Conservation (phyloP, 2,888 invertebrate genomes). For the Aphodius granarius region DNA sequence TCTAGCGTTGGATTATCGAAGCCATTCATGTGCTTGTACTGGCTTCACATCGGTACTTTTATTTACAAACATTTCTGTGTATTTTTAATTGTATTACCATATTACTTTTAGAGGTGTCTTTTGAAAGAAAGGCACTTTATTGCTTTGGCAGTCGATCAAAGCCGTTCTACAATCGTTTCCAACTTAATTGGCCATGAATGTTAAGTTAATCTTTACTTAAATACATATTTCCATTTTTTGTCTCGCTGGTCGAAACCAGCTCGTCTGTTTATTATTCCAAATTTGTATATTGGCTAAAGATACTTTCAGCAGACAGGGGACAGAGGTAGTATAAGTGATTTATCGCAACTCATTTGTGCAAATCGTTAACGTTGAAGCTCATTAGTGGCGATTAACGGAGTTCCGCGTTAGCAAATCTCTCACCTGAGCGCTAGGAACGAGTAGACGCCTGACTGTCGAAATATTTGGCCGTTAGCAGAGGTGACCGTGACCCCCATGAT, state of each 20-base stretch:
- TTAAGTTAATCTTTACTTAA: not conserved
- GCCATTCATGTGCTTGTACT: not conserved
- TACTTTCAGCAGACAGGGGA: not conserved
- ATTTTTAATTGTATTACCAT: no score
- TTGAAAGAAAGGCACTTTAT: no score
- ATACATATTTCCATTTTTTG: not conserved
- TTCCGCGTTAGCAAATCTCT: not conserved
- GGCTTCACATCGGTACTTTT: not conserved
- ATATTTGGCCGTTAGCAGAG: not conserved
- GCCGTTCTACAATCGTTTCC: not conserved
- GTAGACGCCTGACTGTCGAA: not conserved
- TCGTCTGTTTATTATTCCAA: not conserved
- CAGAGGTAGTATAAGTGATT: not conserved
- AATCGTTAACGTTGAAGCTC: not conserved
- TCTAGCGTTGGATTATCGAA: not conserved
- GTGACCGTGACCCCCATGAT: not conserved
- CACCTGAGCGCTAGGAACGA: not conserved
- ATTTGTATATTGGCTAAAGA: not conserved
- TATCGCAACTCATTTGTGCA: not conserved
- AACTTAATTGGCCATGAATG: not conserved
- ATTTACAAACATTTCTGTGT: not conserved
- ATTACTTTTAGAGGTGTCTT: no score
- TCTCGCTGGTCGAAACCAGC: not conserved
- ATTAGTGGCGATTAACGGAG: not conserved
- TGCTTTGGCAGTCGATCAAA: not conserved